phyloP scores from a whole-genome alignment of 2,113 vertebrate genomes.

The Gymnocephalus cernua region DNA sequence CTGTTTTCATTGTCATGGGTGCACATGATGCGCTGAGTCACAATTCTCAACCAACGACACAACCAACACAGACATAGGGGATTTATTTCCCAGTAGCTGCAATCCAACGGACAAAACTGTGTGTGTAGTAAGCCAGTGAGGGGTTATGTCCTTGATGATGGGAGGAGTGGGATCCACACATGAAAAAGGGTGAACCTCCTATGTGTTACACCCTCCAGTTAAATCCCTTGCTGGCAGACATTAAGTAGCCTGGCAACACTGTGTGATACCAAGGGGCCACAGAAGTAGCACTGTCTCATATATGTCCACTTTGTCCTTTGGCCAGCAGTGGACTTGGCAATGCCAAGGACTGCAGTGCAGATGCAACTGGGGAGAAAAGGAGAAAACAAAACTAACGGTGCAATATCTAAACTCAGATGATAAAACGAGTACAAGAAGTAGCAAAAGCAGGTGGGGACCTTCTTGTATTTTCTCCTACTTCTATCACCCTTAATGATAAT shows the following conservation, averaged over 20 bases:
- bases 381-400: background rate
- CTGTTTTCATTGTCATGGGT: background rate
- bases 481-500: slow-evolving; percentile 33
- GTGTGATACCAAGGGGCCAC: slow-evolving; percentile 20
- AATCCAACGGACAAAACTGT: background rate
- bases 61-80: background rate
- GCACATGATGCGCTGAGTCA: background rate
- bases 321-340: slow-evolving; percentile 10
- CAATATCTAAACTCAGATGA: background rate
- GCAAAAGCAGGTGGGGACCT: slow-evolving; percentile 4
- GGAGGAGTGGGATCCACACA: slow-evolving; percentile 19
- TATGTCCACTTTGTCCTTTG: slow-evolving; percentile 2
- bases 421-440: slow-evolving; percentile 2
- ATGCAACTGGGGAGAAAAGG: background rate
- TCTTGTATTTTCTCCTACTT: slow-evolving; percentile 32
- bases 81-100: slow-evolving; percentile 17
- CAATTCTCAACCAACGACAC: slow-evolving; percentile 8
- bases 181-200: slow-evolving; percentile 13
- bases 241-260: background rate
- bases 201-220: slow-evolving; percentile 39
- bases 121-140: background rate
- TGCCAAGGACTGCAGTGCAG: background rate
- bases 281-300: slow-evolving; percentile 1
- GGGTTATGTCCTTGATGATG: background rate
- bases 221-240: slow-evolving; percentile 24